Percentiles rank a stretch among this genome's conserved stretches.
These are phyloP conservation scores for Lycaena phlaeas DNA, from an alignment of 2,888 invertebrate genomes.

Conservation along the genomic window DNA sequence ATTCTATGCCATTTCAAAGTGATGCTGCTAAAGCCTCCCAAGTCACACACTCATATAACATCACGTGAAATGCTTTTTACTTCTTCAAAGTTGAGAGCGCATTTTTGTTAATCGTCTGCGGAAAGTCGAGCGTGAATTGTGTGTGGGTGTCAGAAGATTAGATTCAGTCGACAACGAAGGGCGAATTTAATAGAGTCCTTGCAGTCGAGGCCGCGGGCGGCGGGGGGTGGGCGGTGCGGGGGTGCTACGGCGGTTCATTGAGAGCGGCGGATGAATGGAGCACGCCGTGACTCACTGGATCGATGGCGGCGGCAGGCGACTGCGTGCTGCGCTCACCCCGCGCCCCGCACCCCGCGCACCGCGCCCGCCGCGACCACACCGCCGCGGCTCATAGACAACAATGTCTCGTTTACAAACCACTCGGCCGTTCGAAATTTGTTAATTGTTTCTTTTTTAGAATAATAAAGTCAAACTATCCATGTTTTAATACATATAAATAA, in stretches of 20 bases:
- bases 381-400: too few relatives aligned
- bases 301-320: constrained; percentile 36
- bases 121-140: constrained; percentile 1
- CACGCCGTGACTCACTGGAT: constrained; percentile 67
- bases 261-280: constrained; percentile 68
- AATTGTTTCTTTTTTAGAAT: too few relatives aligned
- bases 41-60: too few relatives aligned
- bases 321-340: constrained; percentile 20
- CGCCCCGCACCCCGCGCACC: constrained; percentile 2
- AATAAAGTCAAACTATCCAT: too few relatives aligned
- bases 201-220: constrained; percentile 45
- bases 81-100: not conserved
- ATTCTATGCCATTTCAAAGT: too few relatives aligned
- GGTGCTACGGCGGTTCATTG: constrained; percentile 60
- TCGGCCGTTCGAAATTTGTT: too few relatives aligned
- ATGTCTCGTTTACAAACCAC: too few relatives aligned
- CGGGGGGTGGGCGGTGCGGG: constrained; percentile 28
- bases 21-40: too few relatives aligned
- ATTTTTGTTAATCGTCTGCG: not conserved
- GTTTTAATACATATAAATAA: too few relatives aligned
- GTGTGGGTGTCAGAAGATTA: constrained; percentile 47
- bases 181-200: constrained; percentile 59
- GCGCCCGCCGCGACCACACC: too few relatives aligned
- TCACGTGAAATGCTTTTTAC: not conserved
- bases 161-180: constrained; percentile 39